These are phyloP conservation scores for Dicaeum eximium DNA, from an alignment of 2,113 vertebrate species.

Conservation along the genomic window DNA sequence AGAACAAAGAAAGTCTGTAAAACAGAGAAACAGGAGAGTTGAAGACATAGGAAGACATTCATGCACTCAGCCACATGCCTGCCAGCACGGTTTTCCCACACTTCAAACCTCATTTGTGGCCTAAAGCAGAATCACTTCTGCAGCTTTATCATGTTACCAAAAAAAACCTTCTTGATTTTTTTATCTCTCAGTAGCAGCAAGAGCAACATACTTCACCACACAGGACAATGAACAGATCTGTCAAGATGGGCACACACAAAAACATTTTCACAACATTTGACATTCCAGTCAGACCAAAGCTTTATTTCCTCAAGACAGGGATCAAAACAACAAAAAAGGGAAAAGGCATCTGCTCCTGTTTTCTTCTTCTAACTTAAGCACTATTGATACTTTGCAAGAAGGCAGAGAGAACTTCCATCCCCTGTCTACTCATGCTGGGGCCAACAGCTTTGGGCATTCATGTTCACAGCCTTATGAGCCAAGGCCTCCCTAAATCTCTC, in stretches of 20 bases:
- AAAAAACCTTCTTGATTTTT: neutral
- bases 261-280: neutral
- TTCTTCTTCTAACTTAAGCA: rapidly evolving
- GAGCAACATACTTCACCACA: neutral
- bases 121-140: neutral
- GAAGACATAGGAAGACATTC: neutral
- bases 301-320: neutral
- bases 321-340: neutral
- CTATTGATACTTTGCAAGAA: neutral
- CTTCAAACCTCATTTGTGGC: neutral
- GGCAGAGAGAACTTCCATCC: neutral
- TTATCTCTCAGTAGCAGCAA: neutral
- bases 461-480: neutral
- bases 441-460: neutral
- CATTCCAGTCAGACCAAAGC: neutral
- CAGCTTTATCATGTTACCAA: neutral
- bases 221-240: neutral
- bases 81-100: neutral
- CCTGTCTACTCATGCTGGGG: rapidly evolving
- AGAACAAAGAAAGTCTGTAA: neutral
- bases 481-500: neutral
- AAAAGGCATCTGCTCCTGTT: neutral
- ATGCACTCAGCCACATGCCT: neutral
- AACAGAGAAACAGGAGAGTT: neutral
- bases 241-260: neutral